These are phyloP conservation scores for Alligator mississippiensis DNA, from an alignment of 2,113 vertebrate genomes.

Conservation along the genomic window DNA sequence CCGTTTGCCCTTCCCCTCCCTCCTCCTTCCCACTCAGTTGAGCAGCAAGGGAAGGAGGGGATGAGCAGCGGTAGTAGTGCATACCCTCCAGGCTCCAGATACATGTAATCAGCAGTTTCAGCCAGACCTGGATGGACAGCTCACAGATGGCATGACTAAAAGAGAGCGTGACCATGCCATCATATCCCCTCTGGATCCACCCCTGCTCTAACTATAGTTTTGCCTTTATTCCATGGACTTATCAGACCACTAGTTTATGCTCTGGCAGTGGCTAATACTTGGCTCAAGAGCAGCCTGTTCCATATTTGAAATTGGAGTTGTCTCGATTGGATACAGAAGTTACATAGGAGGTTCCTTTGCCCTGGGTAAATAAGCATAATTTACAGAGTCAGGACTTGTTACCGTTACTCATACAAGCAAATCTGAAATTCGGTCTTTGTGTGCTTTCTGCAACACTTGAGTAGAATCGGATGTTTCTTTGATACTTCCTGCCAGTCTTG, in stretches of 20 bases:
- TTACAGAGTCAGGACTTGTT: background rate
- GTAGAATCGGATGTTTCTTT: background rate
- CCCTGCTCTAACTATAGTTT: no score
- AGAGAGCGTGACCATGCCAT: no score
- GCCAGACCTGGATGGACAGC: no score
- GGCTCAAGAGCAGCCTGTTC: rapidly evolving
- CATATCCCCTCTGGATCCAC: no score
- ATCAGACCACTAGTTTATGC: background rate
- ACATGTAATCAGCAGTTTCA: no score
- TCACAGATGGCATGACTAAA: no score
- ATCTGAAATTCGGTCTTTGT: background rate
- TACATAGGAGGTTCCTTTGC: background rate
- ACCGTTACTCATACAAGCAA: background rate
- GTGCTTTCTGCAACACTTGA: background rate
- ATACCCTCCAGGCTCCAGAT: no score
- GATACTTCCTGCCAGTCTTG: background rate
- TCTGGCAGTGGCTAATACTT: background rate
- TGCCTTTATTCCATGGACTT: no score
- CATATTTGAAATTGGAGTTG: background rate
- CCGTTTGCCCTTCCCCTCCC: no score
- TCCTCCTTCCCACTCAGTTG: no score
- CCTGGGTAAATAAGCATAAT: background rate
- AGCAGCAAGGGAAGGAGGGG: no score
- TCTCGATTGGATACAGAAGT: background rate
- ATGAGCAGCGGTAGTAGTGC: no score